phyloP scores from a whole-genome alignment of 2,113 vertebrate species.

The Apodemus sylvaticus region DNA sequence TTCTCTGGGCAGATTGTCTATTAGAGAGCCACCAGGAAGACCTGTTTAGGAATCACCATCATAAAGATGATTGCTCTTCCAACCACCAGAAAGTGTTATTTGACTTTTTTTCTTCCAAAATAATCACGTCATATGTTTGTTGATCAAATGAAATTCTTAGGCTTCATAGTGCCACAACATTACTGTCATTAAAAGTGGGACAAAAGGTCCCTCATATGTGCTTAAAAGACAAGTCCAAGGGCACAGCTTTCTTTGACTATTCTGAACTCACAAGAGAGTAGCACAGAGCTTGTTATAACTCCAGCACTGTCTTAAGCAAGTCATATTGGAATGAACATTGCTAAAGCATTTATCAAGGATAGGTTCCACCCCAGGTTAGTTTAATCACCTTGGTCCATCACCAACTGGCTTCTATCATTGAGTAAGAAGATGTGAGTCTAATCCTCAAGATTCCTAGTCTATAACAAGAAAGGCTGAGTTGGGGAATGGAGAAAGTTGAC shows the following conservation, averaged over 20 bases:
- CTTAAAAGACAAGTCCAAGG: neutral
- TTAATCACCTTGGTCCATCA: neutral
- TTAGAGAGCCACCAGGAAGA: neutral
- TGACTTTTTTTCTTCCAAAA: neutral
- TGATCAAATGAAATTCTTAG: neutral
- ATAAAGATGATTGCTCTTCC: too few species aligned
- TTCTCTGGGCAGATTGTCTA: neutral
- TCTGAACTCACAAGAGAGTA: neutral
- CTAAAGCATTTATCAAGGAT: neutral
- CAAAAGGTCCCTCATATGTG: neutral
- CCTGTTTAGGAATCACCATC: neutral
- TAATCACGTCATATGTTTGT: neutral
- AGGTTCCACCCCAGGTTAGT: neutral
- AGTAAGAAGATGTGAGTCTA: neutral
- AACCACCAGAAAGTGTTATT: neutral
- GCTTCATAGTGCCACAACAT: neutral
- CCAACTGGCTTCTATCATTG: neutral
- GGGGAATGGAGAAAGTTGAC: neutral
- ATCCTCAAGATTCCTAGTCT: neutral
- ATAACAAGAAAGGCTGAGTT: neutral
- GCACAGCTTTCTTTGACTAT: neutral
- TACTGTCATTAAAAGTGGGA: neutral
- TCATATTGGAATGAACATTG: neutral
- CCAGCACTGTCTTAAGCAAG: neutral
- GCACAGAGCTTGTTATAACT: neutral